These are phyloP conservation scores for Ametastegia equiseti DNA, from an alignment of 2,888 invertebrate genomes.

Conservation along the genomic window DNA sequence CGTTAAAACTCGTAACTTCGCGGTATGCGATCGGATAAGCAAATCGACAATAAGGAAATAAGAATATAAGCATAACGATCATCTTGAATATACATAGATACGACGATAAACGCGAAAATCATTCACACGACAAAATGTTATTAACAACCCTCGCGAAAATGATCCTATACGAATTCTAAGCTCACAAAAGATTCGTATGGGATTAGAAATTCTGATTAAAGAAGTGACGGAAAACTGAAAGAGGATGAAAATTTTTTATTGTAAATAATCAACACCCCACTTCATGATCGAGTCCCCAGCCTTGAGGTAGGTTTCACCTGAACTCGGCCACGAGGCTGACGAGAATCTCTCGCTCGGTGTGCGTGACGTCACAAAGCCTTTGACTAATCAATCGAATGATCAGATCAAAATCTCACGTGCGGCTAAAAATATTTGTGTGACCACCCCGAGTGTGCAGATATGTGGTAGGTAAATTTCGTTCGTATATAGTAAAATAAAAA, in stretches of 20 bases:
- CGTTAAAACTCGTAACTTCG: constrained; percentile 23
- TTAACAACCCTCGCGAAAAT: too few species aligned
- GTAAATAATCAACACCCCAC: constrained; percentile 24
- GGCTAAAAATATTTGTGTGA: constrained; percentile 45
- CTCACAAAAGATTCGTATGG: too few species aligned
- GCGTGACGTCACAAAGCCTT: constrained; percentile 66
- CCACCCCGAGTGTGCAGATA: background rate
- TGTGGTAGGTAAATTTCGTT: constrained; percentile 11
- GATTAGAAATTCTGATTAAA: too few species aligned
- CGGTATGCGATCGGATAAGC: constrained; percentile 1
- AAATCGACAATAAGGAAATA: background rate
- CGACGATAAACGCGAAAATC: background rate
- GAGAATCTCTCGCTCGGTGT: constrained; percentile 29
- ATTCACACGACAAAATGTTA: too few species aligned
- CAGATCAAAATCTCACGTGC: constrained; percentile 67
- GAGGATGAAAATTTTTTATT: background rate
- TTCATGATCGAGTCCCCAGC: background rate
- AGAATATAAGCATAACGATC: background rate
- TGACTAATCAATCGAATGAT: constrained; percentile 71
- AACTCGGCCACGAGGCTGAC: constrained; percentile 29
- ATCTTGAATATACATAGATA: background rate
- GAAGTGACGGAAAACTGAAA: background rate
- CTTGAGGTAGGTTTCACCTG: constrained; percentile 31
- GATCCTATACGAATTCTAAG: too few species aligned
- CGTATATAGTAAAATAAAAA: background rate